Evolutionary conservation across 2,797 vertebrate species (phyloP).

Genomic region (Lepidocolaptes lacrymiger): DNA sequence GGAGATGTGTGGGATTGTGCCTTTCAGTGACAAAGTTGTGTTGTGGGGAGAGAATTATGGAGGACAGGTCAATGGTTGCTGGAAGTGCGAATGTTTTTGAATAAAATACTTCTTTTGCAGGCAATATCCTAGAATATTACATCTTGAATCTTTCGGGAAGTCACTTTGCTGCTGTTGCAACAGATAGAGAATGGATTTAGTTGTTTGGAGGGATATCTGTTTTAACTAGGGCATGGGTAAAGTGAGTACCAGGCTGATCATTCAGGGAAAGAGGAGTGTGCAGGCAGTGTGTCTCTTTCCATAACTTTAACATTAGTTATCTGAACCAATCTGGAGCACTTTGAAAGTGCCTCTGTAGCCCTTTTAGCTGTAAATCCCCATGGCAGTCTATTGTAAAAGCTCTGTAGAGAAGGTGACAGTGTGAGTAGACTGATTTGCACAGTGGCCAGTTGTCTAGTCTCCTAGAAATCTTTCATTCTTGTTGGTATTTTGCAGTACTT

Average conservation of each 20-base stretch:
- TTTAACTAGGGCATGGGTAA: neutral
- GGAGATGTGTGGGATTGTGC: neutral
- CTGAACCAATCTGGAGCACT: neutral
- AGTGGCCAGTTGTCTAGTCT: neutral
- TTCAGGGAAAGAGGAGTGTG: neutral
- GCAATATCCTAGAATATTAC: slow-evolving; percentile 77
- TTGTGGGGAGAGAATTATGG: neutral
- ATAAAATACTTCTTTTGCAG: slow-evolving; percentile 79
- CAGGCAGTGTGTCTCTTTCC: neutral
- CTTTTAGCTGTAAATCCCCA: neutral
- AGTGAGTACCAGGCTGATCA: neutral
- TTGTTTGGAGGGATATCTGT: neutral
- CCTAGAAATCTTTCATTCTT: neutral
- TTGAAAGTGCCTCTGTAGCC: neutral
- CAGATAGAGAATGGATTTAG: neutral
- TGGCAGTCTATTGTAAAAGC: neutral
- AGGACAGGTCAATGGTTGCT: neutral
- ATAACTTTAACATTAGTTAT: neutral
- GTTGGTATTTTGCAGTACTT: neutral
- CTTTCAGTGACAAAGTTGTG: neutral
- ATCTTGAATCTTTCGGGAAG: neutral
- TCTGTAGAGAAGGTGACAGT: neutral
- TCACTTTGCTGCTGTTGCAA: neutral
- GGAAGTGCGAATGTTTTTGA: neutral
- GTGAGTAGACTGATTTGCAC: neutral